Base-by-base conservation (phyloP, 1,140 invertebrate genomes). In the Musca vetustissima region DNA sequence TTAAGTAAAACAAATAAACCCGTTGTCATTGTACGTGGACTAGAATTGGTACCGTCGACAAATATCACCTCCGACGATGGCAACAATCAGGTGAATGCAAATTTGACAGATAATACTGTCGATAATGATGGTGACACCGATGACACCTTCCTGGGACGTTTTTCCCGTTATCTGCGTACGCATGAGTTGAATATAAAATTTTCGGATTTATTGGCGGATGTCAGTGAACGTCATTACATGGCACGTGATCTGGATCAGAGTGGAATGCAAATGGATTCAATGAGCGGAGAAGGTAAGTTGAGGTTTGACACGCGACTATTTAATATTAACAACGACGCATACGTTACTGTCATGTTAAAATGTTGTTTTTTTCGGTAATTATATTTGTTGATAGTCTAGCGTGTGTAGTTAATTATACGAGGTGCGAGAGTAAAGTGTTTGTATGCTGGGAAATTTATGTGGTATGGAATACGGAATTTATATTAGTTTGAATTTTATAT, bases 141-240 rank as follows among this genome's bases (percentile, higher is more conserved):
- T 55, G 49, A 66, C 19, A 47, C 73, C 1, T 64, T 81, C 11
- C 67, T 90, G 25, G 87, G 84, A 1, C 83, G 86, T 1, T 76
- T 92, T 49, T 83, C 90, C 17, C 86, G 86, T 66, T 92, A 92
- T 73, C 74, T 92, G 1, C 85, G 88, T 69, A 88, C 84, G 9
- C 88, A 91, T 73, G 91, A 93, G 73, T 74, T 93, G 1, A 86
- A 89, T 71, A 87, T 92, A 4, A 90, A 87, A 70, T 78, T 93
- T 53, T 87, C 87, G 0, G 90, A 88, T 75, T 80, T 93, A 19
- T 65, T 80, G 28, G 55, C 67, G 21, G 64, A 61, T 36, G 74
- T 77, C 14, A 68, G 59, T 47, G 67, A 71, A 32, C 49, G 49
- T 52, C 28, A 13, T 19, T 47, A 48, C 43, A 65, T 69, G 50